These are phyloP conservation scores for Pristionchus mayeri DNA, from an alignment of 2,888 invertebrate genomes.

Conservation along the genomic window DNA sequence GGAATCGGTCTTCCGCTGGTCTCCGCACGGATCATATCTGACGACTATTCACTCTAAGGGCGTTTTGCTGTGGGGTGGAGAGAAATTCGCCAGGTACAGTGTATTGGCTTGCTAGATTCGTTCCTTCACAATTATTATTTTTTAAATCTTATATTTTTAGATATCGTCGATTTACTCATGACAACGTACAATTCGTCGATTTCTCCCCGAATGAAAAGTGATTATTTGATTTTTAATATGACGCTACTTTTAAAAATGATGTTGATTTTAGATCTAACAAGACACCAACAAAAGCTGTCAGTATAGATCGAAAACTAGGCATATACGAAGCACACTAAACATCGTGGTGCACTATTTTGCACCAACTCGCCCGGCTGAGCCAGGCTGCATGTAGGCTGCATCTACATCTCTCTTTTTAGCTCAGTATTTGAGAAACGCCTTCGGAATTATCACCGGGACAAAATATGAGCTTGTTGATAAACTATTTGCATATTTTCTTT, in stretches of 20 bases:
- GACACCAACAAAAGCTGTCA: too few species aligned
- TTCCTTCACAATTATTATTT: constrained; percentile 78
- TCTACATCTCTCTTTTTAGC: too few species aligned
- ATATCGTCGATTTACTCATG: constrained; percentile 87
- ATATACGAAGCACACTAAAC: not conserved
- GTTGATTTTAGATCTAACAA: too few species aligned
- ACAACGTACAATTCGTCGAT: constrained; percentile 93
- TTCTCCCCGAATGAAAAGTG: constrained; percentile 96
- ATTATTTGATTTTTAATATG: constrained; percentile 55
- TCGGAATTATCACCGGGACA: too few species aligned
- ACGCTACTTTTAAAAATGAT: too few species aligned
- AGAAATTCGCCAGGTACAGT: constrained; percentile 88
- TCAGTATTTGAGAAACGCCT: too few species aligned
- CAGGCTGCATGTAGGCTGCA: too few species aligned
- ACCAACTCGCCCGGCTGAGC: too few species aligned
- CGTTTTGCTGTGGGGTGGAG: constrained; percentile 97
- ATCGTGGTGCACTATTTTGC: too few species aligned
- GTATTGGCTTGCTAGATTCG: not conserved
- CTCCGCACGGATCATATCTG: constrained; percentile 94
- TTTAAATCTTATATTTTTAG: not conserved
- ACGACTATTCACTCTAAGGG: constrained; percentile 95
- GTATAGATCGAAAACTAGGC: not conserved
- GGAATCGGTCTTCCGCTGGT: constrained; percentile 96
- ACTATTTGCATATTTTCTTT: too few species aligned
- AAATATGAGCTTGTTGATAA: too few species aligned